phyloP scores from a whole-genome alignment of 2,797 vertebrate genomes.

The Antrozous pallidus region DNA sequence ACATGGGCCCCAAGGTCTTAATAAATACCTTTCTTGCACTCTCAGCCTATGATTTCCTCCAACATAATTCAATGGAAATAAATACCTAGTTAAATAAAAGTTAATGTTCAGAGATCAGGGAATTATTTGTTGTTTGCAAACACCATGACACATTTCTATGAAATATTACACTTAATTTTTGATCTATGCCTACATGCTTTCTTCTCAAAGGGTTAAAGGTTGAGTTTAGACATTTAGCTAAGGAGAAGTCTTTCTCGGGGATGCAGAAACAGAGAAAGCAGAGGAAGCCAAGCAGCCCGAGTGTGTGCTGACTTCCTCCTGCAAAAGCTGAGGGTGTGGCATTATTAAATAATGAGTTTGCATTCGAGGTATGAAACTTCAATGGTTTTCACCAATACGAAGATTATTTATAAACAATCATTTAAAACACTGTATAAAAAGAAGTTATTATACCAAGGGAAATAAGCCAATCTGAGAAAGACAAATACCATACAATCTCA shows the following conservation, averaged over 20 bases:
- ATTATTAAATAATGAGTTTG: background rate
- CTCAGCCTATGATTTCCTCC: background rate
- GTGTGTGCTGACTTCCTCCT: background rate
- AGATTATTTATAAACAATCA: background rate
- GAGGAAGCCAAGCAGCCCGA: background rate
- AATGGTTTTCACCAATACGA: background rate
- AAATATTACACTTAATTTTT: slow-evolving; percentile 26
- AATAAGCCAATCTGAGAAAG: too few relatives aligned
- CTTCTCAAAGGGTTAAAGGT: background rate
- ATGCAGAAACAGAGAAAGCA: background rate
- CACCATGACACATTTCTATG: background rate
- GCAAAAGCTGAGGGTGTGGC: background rate
- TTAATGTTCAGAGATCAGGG: background rate
- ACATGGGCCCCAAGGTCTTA: background rate
- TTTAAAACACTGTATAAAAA: background rate
- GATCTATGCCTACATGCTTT: background rate
- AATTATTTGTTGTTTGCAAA: background rate
- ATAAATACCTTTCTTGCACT: background rate
- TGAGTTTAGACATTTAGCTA: background rate
- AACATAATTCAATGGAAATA: slow-evolving; percentile 13
- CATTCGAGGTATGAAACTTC: background rate
- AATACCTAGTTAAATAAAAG: background rate
- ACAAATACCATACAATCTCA: too few relatives aligned
- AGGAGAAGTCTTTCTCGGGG: background rate
- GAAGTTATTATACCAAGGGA: background rate